Evolutionary conservation across 2,113 vertebrate species (phyloP).

Genomic region (Sarotherodon lohbergeri): DNA sequence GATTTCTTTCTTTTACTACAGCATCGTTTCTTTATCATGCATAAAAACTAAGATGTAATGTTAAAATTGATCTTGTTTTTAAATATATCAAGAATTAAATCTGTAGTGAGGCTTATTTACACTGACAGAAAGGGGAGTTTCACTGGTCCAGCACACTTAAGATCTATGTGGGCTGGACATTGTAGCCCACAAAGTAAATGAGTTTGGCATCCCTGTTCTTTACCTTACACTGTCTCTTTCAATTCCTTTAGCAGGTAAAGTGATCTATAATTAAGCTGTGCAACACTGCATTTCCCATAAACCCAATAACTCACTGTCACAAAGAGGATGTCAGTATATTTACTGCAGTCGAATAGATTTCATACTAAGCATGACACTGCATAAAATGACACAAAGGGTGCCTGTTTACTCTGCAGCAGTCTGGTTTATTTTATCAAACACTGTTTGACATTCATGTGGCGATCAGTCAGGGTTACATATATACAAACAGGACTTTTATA

Average conservation of each 20-base stretch:
- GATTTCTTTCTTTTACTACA: neutral
- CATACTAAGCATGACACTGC: neutral
- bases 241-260: neutral
- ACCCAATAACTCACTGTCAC: neutral
- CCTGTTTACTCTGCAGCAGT: neutral
- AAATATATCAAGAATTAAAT: neutral
- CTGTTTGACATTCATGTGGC: neutral
- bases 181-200: neutral
- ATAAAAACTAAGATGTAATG: neutral
- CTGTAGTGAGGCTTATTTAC: neutral
- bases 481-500: neutral
- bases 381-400: neutral
- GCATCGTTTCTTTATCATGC: neutral
- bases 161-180: neutral
- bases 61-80: neutral
- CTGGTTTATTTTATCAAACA: neutral
- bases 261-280: neutral
- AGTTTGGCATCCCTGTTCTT: neutral
- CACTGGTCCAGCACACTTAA: neutral
- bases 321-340: neutral
- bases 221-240: neutral
- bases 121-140: neutral
- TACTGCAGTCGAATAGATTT: neutral
- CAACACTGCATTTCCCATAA: neutral
- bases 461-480: neutral